Conservation (phyloP, 1,140 invertebrate genomes). For the Brachionus asplanchnoidis region DNA sequence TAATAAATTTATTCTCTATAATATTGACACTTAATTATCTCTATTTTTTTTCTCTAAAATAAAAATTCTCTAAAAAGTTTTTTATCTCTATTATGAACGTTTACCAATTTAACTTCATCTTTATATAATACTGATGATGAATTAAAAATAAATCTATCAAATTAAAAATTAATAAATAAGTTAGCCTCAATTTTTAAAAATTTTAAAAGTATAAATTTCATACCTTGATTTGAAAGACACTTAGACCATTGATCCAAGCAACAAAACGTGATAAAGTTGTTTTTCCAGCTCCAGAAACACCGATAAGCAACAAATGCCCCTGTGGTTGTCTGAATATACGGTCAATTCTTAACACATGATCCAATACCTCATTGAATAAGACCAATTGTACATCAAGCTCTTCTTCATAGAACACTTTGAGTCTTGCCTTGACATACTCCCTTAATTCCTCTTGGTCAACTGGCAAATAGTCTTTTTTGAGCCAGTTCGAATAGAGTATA, state of each 20-base stretch:
- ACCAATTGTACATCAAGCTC: slow-evolving; percentile 96
- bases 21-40: too few relatives aligned
- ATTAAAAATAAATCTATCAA: too few relatives aligned
- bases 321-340: slow-evolving; percentile 97
- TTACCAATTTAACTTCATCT: too few relatives aligned
- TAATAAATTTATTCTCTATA: too few relatives aligned
- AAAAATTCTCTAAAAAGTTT: too few relatives aligned
- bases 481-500: slow-evolving; percentile 96
- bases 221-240: slow-evolving; percentile 88
- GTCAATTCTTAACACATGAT: slow-evolving; percentile 96
- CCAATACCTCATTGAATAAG: slow-evolving; percentile 95
- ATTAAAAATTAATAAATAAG: not conserved
- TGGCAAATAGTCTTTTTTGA: slow-evolving; percentile 94
- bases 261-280: slow-evolving; percentile 97
- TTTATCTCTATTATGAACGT: too few relatives aligned
- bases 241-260: slow-evolving; percentile 98
- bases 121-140: too few relatives aligned
- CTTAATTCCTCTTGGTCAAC: slow-evolving; percentile 88
- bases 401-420: slow-evolving; percentile 99
- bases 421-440: slow-evolving; percentile 89
- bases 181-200: too few relatives aligned
- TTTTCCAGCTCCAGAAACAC: slow-evolving; percentile 94
- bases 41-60: too few relatives aligned
- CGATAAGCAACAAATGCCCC: slow-evolving; percentile 57
- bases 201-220: too few relatives aligned